Base-by-base conservation (phyloP, 2,797 vertebrate genomes). In the Danionella dracula region DNA sequence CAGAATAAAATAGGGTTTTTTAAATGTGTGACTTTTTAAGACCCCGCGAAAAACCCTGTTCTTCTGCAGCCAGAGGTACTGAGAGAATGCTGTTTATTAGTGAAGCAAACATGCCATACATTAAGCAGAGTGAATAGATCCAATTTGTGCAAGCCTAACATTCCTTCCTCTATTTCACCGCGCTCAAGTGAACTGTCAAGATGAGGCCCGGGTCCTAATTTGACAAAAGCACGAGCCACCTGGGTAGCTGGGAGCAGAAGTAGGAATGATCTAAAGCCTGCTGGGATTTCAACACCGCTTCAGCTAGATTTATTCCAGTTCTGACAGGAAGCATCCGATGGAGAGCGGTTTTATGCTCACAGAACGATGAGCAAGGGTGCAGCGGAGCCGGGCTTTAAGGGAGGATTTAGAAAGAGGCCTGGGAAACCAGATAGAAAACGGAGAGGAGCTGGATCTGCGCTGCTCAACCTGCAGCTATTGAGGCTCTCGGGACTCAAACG, bases 321-420 rank as follows among this genome's bases (percentile, higher is more conserved):
- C 49, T 42, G 40, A 19, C 8, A 45, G 35, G 15, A 62, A 41
- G 34, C 0, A 62, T 50, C 35, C 15, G 8, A 63, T 63, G 11
- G 7, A 51, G 38, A 56, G 46, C 56, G 11, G 15, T 56, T 66
- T 66, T 40, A 37, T 41, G 37, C 63, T 66, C 21, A 40, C 42
- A 56, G 42, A 56, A 48, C 29, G 51, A 66, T 19, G 51, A 38
- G 53, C 41, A 19, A 2, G 2, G 34, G 21, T 40, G 9, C 5
- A 12, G 15, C 38, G 19, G 4, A 23, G n/a, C 61, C 2, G 3
- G 1, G 48, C 40, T 27, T 45, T 35, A 46, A 27, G 31, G 23
- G 41, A 13, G 63, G 62, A 56, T 66, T 66, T 66, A 38, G n/a
- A 48, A 31, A 45, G 41, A 56, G 32, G 41, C 12, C 51, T 48